Percentiles rank a stretch among this genome's conserved stretches.
These are phyloP conservation scores for Drosophila mimica DNA, from an alignment of 2,888 invertebrate genomes.

Conservation along the genomic window DNA sequence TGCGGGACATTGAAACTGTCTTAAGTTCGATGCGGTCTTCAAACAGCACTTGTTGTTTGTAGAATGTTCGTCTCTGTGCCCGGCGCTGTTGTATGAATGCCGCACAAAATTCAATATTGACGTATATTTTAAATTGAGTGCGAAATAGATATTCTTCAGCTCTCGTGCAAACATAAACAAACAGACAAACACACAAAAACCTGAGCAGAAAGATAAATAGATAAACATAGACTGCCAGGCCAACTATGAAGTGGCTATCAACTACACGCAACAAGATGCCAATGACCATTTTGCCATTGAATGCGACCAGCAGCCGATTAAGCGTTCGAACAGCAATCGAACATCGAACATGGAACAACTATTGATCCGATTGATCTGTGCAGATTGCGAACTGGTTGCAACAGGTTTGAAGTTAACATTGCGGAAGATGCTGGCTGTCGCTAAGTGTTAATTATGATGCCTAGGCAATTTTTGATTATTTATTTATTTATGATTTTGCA, in stretches of 20 bases:
- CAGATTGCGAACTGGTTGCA: constrained; percentile 33
- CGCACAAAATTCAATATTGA: constrained; percentile 60
- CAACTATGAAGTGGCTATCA: constrained; percentile 12
- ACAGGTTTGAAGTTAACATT: constrained; percentile 57
- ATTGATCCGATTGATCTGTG: constrained; percentile 5
- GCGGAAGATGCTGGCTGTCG: constrained; percentile 42
- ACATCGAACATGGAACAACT: constrained; percentile 37
- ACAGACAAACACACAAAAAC: constrained; percentile 27
- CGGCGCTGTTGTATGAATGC: constrained; percentile 1
- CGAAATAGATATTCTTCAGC: constrained; percentile 63
- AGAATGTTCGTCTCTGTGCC: constrained; percentile 47
- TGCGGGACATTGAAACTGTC: constrained; percentile 65
- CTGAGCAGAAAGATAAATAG: constrained; percentile 38
- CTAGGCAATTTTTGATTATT: not conserved
- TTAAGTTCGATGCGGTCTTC: constrained; percentile 38
- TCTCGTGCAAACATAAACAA: constrained; percentile 40
- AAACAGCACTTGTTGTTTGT: constrained; percentile 55
- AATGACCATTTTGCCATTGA: constrained; percentile 48
- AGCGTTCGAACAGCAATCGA: constrained; percentile 38
- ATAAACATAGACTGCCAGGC: constrained; percentile 6
- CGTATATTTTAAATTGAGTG: constrained; percentile 62
- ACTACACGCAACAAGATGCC: constrained; percentile 10
- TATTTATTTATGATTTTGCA: not conserved
- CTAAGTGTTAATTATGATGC: constrained; percentile 31
- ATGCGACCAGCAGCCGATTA: constrained; percentile 29